These are phyloP conservation scores for Drosophila rubida DNA, from an alignment of 2,888 invertebrate genomes.

Conservation along the genomic window DNA sequence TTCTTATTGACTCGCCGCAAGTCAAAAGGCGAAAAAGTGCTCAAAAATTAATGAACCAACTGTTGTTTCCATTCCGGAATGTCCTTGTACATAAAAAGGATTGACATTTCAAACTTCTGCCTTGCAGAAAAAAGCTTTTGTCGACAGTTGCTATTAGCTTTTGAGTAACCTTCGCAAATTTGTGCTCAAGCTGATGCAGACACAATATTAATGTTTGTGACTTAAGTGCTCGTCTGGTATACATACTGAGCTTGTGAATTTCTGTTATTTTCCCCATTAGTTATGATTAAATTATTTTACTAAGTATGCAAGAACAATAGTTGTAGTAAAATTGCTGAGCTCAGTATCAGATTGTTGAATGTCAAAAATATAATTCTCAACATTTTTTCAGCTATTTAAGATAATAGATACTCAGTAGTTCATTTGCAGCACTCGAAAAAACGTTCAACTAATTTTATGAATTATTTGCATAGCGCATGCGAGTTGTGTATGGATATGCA, in stretches of 20 bases:
- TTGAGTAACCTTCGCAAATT: conserved; percentile 8
- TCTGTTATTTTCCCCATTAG: neutral
- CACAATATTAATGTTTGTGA: neutral
- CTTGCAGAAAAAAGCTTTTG: conserved; percentile 43
- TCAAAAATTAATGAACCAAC: conserved; percentile 74
- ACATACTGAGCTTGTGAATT: neutral
- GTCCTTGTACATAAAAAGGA: conserved; percentile 54
- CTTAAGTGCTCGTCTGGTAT: neutral
- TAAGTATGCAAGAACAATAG: neutral
- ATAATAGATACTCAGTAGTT: neutral
- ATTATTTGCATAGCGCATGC: conserved; percentile 25
- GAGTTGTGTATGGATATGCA: neutral
- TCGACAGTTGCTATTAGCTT: conserved; percentile 22
- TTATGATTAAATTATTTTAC: neutral
- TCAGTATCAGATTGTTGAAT: too few species aligned
- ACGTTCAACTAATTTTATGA: conserved; percentile 24
- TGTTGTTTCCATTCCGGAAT: conserved; percentile 59
- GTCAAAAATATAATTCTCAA: too few species aligned
- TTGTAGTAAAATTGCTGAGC: neutral
- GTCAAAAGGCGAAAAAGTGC: conserved; percentile 44
- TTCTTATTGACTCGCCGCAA: conserved; percentile 39
- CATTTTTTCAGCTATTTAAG: neutral
- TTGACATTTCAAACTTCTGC: conserved; percentile 59
- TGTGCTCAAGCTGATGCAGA: conserved; percentile 2
- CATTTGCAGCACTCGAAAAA: neutral